Percentiles rank a stretch among this genome's conserved stretches.
Evolutionary conservation across 2,113 vertebrate species (phyloP).

Genomic region (Gavia stellata): DNA sequence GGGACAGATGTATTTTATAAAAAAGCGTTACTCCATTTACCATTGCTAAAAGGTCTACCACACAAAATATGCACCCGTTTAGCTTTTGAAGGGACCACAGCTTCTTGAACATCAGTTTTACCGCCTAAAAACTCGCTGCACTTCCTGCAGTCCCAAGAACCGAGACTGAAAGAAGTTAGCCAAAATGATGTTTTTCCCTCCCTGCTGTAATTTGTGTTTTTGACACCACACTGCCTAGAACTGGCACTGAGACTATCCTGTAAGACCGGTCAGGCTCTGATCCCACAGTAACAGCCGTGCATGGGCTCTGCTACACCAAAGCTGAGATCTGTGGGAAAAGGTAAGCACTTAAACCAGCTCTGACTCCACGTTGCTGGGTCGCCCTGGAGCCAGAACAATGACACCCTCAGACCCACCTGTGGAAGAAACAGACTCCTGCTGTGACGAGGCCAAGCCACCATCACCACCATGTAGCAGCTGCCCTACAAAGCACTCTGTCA

Average conservation of each 20-base stretch:
- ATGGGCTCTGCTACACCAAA: background rate
- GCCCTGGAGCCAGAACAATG: too few species aligned
- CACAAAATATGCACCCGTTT: background rate
- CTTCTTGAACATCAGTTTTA: background rate
- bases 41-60: background rate
- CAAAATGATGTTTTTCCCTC: background rate
- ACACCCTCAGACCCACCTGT: rapidly evolving
- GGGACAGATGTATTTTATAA: background rate
- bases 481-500: background rate
- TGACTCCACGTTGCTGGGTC: background rate
- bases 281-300: background rate
- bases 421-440: background rate
- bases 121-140: background rate
- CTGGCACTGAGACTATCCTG: background rate
- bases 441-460: background rate
- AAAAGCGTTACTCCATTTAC: background rate
- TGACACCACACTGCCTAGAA: background rate
- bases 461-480: background rate
- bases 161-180: background rate
- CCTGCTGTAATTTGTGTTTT: background rate
- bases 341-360: background rate
- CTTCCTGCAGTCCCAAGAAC: background rate
- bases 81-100: background rate
- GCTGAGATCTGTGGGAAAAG: background rate
- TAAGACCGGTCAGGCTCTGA: background rate